phyloP scores from a whole-genome alignment of 2,113 vertebrate species.

The Mohoua ochrocephala region DNA sequence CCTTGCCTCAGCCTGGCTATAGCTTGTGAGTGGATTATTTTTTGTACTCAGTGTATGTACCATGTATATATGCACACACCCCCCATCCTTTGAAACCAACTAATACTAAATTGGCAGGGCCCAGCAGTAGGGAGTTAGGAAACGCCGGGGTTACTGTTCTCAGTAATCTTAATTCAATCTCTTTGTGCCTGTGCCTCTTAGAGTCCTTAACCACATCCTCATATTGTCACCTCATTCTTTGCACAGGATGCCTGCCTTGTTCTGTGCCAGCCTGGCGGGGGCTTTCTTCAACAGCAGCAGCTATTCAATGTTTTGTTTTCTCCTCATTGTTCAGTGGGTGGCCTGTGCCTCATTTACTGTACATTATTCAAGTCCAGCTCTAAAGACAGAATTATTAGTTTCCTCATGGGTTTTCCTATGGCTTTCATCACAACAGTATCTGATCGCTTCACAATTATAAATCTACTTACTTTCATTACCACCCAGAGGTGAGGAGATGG shows the following conservation, averaged over 20 bases:
- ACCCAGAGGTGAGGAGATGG: not conserved
- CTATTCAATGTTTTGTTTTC: slow-evolving; percentile 54
- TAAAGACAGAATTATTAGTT: slow-evolving; percentile 58
- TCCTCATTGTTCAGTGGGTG: slow-evolving; percentile 53
- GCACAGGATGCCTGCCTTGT: slow-evolving; percentile 53
- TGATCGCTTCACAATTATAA: slow-evolving; percentile 35
- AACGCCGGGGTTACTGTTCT: not conserved
- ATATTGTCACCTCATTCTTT: slow-evolving; percentile 54
- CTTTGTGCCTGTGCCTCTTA: slow-evolving; percentile 17
- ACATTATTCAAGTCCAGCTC: slow-evolving; percentile 43
- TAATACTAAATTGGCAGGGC: not conserved
- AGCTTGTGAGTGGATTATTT: not conserved
- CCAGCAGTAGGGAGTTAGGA: not conserved
- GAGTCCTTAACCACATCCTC: slow-evolving; percentile 48
- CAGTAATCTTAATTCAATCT: slow-evolving; percentile 33
- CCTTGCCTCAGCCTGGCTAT: not conserved
- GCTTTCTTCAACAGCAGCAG: slow-evolving; percentile 36
- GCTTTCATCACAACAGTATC: slow-evolving; percentile 37
- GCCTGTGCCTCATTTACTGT: slow-evolving; percentile 56
- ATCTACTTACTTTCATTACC: slow-evolving; percentile 27
- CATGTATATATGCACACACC: not conserved
- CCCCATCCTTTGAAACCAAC: not conserved
- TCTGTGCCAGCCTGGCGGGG: slow-evolving; percentile 36
- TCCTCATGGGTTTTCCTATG: slow-evolving; percentile 47
- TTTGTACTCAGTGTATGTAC: not conserved